These are phyloP conservation scores for Ammospiza caudacuta DNA, from an alignment of 2,113 vertebrate genomes.

Conservation along the genomic window DNA sequence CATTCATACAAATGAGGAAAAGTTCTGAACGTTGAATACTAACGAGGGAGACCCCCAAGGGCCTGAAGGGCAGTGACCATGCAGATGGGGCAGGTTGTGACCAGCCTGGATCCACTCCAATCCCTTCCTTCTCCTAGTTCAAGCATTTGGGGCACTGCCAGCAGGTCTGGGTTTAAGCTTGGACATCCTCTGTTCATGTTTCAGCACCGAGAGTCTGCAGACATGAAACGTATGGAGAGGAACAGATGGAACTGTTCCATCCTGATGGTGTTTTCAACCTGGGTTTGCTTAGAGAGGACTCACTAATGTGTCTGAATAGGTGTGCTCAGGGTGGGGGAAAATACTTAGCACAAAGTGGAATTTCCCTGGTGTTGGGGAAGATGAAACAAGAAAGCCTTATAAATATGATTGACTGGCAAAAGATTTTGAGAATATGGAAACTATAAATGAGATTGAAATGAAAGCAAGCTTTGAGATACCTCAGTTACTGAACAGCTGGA, in stretches of 20 bases:
- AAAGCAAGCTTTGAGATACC: too few species aligned
- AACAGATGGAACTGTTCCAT: neutral
- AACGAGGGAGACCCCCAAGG: neutral
- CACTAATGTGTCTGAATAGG: neutral
- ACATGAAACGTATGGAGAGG: neutral
- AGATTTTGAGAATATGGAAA: too few species aligned
- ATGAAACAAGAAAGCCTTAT: too few species aligned
- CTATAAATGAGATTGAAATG: too few species aligned
- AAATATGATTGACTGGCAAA: too few species aligned
- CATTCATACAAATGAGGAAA: neutral
- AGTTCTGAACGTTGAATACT: neutral
- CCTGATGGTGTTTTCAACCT: neutral
- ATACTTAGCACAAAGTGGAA: neutral
- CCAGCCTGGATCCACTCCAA: neutral
- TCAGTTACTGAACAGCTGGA: too few species aligned
- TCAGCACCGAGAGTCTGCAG: neutral
- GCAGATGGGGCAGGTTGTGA: rapidly evolving
- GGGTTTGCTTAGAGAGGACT: neutral
- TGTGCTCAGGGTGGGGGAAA: neutral
- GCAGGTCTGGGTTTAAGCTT: neutral
- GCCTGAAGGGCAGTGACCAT: neutral
- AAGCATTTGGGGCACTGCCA: neutral
- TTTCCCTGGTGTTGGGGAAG: neutral
- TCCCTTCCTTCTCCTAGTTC: neutral
- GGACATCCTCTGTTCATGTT: neutral